Evolutionary conservation across 1,140 invertebrate genomes (phyloP).

Genomic region (Andrena cerasifolii): DNA sequence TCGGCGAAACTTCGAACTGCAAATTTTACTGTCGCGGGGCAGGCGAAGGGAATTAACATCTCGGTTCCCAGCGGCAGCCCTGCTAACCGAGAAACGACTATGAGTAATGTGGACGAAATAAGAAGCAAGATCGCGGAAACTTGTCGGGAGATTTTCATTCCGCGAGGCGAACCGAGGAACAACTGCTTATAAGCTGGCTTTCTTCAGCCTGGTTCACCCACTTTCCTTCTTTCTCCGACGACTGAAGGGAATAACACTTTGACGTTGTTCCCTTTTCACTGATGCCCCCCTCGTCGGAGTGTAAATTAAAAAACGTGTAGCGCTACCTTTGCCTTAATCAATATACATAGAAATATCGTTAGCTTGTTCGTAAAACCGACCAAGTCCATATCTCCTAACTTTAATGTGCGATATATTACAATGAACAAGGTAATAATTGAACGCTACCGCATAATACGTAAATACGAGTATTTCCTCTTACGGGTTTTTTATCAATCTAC

Average conservation of each 20-base stretch:
- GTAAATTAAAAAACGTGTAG: neutral
- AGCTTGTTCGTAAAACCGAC: too few relatives aligned
- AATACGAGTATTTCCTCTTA: too few relatives aligned
- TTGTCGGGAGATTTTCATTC: conserved; percentile 34
- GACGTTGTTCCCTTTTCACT: neutral
- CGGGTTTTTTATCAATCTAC: too few relatives aligned
- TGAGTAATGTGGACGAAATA: conserved; percentile 42
- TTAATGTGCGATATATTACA: too few relatives aligned
- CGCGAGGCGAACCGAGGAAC: neutral
- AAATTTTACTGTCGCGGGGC: conserved; percentile 45
- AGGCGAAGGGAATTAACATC: conserved; percentile 49
- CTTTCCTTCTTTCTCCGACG: conserved; percentile 12
- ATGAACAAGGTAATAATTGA: too few relatives aligned
- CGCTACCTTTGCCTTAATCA: neutral
- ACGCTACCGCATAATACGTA: too few relatives aligned
- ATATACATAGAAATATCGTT: too few relatives aligned
- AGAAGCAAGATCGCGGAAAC: conserved; percentile 13
- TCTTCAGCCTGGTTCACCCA: conserved; percentile 8
- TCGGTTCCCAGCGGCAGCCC: neutral
- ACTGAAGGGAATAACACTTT: conserved; percentile 14
- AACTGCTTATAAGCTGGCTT: conserved; percentile 21
- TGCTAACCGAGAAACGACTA: conserved; percentile 8
- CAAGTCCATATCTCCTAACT: too few relatives aligned
- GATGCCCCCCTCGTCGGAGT: neutral
- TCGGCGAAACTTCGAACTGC: conserved; percentile 42